phyloP scores from a whole-genome alignment of 2,113 vertebrate genomes.

The Platycercus adscitus region DNA sequence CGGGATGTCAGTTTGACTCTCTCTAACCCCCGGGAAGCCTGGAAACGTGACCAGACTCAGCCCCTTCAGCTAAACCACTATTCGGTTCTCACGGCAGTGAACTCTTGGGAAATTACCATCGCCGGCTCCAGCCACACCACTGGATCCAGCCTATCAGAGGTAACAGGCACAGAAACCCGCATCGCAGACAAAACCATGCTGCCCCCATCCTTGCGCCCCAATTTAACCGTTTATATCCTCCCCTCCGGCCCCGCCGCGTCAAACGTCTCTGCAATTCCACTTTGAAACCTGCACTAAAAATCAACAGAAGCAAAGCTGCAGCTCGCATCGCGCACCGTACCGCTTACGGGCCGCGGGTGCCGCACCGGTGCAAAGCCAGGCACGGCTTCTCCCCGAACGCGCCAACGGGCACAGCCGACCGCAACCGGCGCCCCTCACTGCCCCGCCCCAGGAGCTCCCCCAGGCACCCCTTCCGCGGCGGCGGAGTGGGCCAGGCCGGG shows the following conservation, averaged over 20 bases:
- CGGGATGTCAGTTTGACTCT: accelerated
- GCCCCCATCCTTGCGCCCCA: not conserved
- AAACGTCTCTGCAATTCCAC: not conserved
- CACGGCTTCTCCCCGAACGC: not conserved
- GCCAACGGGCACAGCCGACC: not conserved
- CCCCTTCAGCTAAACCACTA: not conserved
- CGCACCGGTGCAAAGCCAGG: no score
- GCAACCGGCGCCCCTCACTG: not conserved
- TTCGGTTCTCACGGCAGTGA: not conserved
- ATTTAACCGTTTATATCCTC: not conserved
- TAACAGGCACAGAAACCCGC: accelerated
- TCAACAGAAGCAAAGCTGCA: not conserved
- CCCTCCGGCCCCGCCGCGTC: no score
- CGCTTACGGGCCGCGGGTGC: no score
- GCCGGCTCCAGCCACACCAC: not conserved
- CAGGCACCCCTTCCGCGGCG: not conserved
- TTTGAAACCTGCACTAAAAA: not conserved
- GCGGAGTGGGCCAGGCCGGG: not conserved
- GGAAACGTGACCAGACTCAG: not conserved
- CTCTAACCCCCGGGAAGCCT: not conserved
- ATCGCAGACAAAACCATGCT: not conserved
- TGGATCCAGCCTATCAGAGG: not conserved
- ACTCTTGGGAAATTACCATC: not conserved
- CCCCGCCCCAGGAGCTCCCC: no score
- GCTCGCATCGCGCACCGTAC: not conserved